These are phyloP conservation scores for Apotomis capreana DNA, from an alignment of 2,888 invertebrate genomes.

Conservation along the genomic window DNA sequence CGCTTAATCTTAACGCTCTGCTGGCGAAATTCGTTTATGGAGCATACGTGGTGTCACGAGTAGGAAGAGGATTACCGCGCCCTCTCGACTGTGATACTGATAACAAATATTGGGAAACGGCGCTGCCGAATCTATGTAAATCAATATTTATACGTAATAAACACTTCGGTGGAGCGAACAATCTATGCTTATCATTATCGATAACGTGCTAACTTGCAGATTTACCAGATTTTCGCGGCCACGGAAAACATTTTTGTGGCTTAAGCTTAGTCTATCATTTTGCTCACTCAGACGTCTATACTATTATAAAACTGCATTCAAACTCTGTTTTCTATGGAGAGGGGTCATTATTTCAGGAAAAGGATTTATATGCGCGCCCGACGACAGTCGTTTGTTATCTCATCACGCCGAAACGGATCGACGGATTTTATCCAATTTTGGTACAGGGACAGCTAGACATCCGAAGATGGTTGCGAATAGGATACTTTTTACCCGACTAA, in stretches of 20 bases:
- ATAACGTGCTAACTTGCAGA: constrained; percentile 29
- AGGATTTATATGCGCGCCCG: too few relatives aligned
- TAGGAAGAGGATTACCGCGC: constrained; percentile 66
- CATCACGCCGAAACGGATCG: too few relatives aligned
- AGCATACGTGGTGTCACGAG: constrained; percentile 63
- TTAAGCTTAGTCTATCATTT: not conserved
- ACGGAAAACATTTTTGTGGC: not conserved
- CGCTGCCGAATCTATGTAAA: constrained; percentile 50
- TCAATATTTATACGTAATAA: constrained; percentile 33
- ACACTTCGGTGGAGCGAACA: constrained; percentile 25
- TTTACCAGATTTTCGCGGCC: constrained; percentile 17
- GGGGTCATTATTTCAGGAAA: too few relatives aligned
- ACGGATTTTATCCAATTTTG: too few relatives aligned
- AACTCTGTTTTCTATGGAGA: too few relatives aligned
- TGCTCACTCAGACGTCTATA: not conserved
- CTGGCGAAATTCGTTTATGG: constrained; percentile 61
- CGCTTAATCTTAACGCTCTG: constrained; percentile 64
- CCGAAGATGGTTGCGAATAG: too few relatives aligned
- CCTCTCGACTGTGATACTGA: constrained; percentile 62
- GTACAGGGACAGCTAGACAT: too few relatives aligned
- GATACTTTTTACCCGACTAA: too few relatives aligned
- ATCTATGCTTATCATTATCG: constrained; percentile 32
- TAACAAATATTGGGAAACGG: constrained; percentile 54
- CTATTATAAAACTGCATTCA: too few relatives aligned
- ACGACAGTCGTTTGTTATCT: too few relatives aligned